Conservation (phyloP, 2,888 invertebrate species). For the Ochropacha duplaris region DNA sequence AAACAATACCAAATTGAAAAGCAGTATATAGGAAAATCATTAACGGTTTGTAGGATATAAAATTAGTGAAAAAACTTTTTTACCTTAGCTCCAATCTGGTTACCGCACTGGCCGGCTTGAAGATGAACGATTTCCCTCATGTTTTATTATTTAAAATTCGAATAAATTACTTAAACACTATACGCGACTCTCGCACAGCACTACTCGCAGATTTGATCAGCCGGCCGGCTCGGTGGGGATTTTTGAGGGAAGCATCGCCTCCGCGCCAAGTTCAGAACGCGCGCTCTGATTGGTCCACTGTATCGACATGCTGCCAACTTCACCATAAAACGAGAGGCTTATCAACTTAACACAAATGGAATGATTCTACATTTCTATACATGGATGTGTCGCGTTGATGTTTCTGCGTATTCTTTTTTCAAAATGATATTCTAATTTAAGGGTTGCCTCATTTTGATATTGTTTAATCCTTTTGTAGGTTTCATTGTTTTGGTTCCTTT, state of each 20-base stretch:
- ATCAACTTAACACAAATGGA: slow-evolving; percentile 51
- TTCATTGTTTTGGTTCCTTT: slow-evolving; percentile 48
- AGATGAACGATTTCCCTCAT: slow-evolving; percentile 93
- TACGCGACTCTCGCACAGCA: slow-evolving; percentile 73
- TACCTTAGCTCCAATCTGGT: slow-evolving; percentile 89
- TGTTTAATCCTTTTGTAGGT: background rate
- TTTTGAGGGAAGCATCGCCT: slow-evolving; percentile 77
- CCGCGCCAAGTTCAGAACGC: slow-evolving; percentile 56
- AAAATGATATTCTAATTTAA: background rate
- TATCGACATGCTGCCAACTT: slow-evolving; percentile 53
- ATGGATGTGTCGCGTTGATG: slow-evolving; percentile 39
- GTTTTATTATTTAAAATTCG: slow-evolving; percentile 57
- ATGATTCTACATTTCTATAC: slow-evolving; percentile 53
- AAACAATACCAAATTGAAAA: slow-evolving; percentile 16
- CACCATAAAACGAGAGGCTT: slow-evolving; percentile 42
- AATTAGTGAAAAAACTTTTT: slow-evolving; percentile 11
- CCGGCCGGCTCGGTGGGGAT: slow-evolving; percentile 59
- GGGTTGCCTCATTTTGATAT: background rate
- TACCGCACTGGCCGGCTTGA: slow-evolving; percentile 93
- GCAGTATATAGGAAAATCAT: slow-evolving; percentile 14
- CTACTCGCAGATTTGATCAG: slow-evolving; percentile 73
- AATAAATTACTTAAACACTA: slow-evolving; percentile 71
- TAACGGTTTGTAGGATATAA: slow-evolving; percentile 3
- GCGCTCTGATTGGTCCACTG: slow-evolving; percentile 61
- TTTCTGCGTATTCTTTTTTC: slow-evolving; percentile 13